These are phyloP conservation scores for Sapajus apella DNA, from an alignment of 2,113 vertebrate species.

Conservation along the genomic window DNA sequence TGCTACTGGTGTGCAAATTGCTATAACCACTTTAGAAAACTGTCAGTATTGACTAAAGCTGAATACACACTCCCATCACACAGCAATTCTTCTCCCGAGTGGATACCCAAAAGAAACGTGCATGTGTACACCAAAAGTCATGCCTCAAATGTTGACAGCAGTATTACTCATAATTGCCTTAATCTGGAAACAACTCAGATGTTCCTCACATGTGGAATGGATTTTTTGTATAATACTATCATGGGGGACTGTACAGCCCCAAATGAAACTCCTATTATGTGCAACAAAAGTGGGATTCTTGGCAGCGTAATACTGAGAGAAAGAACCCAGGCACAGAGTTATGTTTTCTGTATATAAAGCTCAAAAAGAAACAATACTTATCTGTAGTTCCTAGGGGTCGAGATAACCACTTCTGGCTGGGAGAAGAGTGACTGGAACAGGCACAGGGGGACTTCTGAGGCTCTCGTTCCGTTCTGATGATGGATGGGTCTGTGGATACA, in stretches of 20 bases:
- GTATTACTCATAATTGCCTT: background rate
- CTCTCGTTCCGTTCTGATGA: background rate
- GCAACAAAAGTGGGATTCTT: background rate
- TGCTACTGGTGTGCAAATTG: too few relatives aligned
- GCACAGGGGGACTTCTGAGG: accelerated
- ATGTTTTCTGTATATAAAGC: background rate
- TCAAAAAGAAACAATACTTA: background rate
- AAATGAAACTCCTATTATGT: background rate
- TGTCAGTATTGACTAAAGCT: background rate
- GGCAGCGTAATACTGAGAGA: background rate
- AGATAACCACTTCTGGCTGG: accelerated
- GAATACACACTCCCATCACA: accelerated
- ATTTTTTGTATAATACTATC: background rate
- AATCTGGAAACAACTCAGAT: background rate
- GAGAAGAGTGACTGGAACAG: background rate
- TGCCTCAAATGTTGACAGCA: background rate
- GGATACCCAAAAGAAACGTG: background rate
- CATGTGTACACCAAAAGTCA: too few relatives aligned
- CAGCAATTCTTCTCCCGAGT: background rate
- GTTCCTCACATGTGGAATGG: background rate
- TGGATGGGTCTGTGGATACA: background rate
- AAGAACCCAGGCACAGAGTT: background rate
- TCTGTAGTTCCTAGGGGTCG: accelerated
- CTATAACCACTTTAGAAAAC: background rate
- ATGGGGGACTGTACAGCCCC: background rate